These are phyloP conservation scores for Pristionchus maxplancki DNA, from an alignment of 2,888 invertebrate species.

Conservation along the genomic window DNA sequence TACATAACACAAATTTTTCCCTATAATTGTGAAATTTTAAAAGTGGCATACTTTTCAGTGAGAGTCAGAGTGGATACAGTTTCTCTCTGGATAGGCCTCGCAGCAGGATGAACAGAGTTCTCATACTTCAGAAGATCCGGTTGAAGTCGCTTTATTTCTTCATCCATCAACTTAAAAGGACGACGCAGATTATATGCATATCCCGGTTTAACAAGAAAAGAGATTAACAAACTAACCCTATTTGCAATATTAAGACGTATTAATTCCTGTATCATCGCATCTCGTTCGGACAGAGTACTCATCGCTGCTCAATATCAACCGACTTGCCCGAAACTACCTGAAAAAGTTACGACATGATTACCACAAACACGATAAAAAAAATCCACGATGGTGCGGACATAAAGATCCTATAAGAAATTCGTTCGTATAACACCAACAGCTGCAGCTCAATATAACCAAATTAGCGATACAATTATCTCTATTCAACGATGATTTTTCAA, in stretches of 20 bases:
- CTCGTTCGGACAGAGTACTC: background rate
- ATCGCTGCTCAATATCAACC: background rate
- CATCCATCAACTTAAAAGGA: conserved; percentile 3
- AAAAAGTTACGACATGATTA: too few species aligned
- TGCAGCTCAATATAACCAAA: too few species aligned
- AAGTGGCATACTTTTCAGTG: background rate
- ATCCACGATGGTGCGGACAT: too few species aligned
- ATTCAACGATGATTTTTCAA: too few species aligned
- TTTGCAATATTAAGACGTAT: background rate
- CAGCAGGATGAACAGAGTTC: conserved; percentile 2
- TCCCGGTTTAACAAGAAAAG: background rate
- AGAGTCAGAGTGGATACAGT: background rate
- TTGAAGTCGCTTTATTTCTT: background rate
- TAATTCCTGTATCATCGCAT: background rate
- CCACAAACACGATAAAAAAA: too few species aligned
- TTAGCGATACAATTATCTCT: too few species aligned
- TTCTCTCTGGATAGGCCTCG: background rate
- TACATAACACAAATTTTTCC: too few species aligned
- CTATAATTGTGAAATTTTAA: background rate
- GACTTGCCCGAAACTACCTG: too few species aligned
- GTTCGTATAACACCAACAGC: too few species aligned
- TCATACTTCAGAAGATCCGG: background rate
- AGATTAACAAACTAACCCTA: background rate
- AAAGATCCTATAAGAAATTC: too few species aligned
- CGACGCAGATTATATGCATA: too few species aligned